Percentiles rank a stretch among this genome's conserved stretches.
phyloP scores from a whole-genome alignment of 2,888 invertebrate genomes.

The Iselma pallidipennis region DNA sequence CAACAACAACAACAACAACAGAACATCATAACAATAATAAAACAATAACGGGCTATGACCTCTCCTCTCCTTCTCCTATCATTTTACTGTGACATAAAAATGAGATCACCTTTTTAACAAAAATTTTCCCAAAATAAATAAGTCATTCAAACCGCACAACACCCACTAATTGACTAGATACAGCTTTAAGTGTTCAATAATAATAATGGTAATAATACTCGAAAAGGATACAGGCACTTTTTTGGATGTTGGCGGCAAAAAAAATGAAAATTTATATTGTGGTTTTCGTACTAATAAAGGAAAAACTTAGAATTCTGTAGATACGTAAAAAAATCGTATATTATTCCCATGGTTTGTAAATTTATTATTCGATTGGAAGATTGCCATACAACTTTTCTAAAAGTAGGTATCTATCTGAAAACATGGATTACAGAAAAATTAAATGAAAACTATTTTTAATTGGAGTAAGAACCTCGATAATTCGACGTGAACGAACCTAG shows the following conservation, averaged over 20 bases:
- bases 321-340: background rate
- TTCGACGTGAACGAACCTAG: too few species aligned
- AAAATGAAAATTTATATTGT: background rate
- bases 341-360: background rate
- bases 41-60: conserved; percentile 19
- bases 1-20: conserved; percentile 3
- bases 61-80: too few species aligned
- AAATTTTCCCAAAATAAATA: background rate
- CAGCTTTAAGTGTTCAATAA: background rate
- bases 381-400: background rate
- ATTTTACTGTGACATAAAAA: conserved; percentile 21
- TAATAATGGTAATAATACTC: background rate
- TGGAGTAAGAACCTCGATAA: too few species aligned
- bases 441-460: too few species aligned
- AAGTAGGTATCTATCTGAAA: background rate
- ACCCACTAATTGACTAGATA: too few species aligned
- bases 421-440: background rate
- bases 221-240: background rate
- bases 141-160: background rate
- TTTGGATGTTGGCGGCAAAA: background rate
- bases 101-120: conserved; percentile 27
- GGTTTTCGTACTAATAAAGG: too few species aligned
- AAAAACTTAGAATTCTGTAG: too few species aligned
- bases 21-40: background rate
- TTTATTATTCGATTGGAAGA: background rate